Evolutionary conservation across 2,888 invertebrate species (phyloP).

Genomic region (Odontocolon sp.): DNA sequence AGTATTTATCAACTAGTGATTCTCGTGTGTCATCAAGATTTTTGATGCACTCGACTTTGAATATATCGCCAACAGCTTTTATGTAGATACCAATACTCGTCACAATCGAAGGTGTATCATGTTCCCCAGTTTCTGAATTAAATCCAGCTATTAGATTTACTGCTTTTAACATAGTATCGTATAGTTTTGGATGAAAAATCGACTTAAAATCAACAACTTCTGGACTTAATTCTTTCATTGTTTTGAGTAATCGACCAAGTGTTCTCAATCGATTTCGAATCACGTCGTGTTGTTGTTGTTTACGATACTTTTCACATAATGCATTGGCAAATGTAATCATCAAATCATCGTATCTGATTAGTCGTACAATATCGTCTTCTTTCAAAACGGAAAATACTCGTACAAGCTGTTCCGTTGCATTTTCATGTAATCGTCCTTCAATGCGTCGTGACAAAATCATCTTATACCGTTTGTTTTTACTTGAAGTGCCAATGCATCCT

Average conservation of each 20-base stretch:
- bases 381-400: conserved; percentile 43
- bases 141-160: conserved; percentile 26
- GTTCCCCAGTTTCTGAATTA: conserved; percentile 15
- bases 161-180: conserved; percentile 19
- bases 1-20: too few species aligned
- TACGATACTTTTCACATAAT: conserved; percentile 42
- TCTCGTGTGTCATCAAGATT: too few species aligned
- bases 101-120: conserved; percentile 49
- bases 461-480: conserved; percentile 12
- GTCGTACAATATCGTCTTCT: conserved; percentile 31
- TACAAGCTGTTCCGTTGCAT: conserved; percentile 30
- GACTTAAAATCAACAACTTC: conserved; percentile 25
- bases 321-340: conserved; percentile 48
- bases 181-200: conserved; percentile 33
- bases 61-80: too few species aligned
- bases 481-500: conserved; percentile 18
- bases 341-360: conserved; percentile 47
- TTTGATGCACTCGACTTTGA: too few species aligned
- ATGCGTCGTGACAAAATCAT: conserved; percentile 22
- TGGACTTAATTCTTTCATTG: conserved; percentile 34
- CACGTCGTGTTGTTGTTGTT: conserved; percentile 48
- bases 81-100: too few species aligned
- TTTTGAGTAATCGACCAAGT: conserved; percentile 46
- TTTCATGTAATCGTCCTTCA: conserved; percentile 20
- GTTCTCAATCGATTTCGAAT: conserved; percentile 43